Evolutionary conservation across 2,888 invertebrate genomes (phyloP), one percentile per base, ranked within the genome.

Genomic region (Panzeria rudis): DNA sequence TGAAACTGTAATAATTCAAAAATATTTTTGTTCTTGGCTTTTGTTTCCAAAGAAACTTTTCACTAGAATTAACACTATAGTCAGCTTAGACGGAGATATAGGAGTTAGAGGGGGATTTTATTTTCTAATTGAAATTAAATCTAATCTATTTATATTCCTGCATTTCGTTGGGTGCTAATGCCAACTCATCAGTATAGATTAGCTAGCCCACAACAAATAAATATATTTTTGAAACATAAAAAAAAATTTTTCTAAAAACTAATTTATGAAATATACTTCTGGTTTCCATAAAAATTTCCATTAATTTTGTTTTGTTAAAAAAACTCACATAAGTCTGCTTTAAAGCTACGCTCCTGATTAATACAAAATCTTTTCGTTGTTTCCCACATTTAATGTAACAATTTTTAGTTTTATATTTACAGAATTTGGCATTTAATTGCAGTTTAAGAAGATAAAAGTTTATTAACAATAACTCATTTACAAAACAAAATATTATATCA

Each of bases 391-490:
- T 66, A 75, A 71, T 73, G 77, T 73, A 78, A 83, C 66, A 71
- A 79, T 66, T 59, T 69, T 71, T 71, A 75, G 62, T 83, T 47
- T 71, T 50, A 78, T 62, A 54, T 79, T 75, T 76, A 72, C 72
- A 76, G 56, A 79, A 56, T 61, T 81, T 77, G 47, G 38, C 54
- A 77, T 80, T 81, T 84, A 72, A 73, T 68, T 81, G 80, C 77
- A 84, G 76, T 84, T 84, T 71, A 54, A 77, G 47, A 73, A 62
- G 72, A 84, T 79, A 77, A 77, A 81, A 77, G 81, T 81, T 84
- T 84, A 84, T 77, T 84, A 81, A 81, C 81, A 72, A 81, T 81
- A 84, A 84, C 81, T 84, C 81, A 77, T 80, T 81, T 77, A 66
- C 29, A 61, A 76, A 69, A 66, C 52, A 72, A 77, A 77, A 68